phyloP scores from a whole-genome alignment of 2,797 vertebrate species.

The Ataeniobius toweri region DNA sequence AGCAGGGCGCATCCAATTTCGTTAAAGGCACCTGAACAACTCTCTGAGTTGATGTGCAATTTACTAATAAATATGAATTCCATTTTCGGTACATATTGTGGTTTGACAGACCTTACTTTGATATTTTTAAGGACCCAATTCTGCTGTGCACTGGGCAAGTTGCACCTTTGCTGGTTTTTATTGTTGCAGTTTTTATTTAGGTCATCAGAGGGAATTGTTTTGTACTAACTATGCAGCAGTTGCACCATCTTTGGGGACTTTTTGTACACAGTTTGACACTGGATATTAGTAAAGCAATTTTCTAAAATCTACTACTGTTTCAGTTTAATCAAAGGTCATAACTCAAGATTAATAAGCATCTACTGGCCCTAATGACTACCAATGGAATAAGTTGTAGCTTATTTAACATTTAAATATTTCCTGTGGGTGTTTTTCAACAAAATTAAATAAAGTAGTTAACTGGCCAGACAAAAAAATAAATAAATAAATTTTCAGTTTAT shows the following conservation, averaged over 20 bases:
- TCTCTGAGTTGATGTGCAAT: not conserved
- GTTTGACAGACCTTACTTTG: not conserved
- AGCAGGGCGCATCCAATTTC: not conserved
- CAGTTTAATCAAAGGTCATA: not conserved
- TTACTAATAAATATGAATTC: too few relatives aligned
- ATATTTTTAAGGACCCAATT: not conserved
- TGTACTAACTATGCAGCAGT: too few relatives aligned
- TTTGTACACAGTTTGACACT: not conserved
- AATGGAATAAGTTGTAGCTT: not conserved
- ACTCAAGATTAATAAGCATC: not conserved
- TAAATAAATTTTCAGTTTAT: too few relatives aligned
- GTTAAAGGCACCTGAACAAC: not conserved
- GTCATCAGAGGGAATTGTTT: too few relatives aligned
- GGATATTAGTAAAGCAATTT: not conserved
- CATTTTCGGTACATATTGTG: too few relatives aligned
- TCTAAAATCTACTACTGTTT: not conserved
- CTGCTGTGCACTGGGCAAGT: not conserved
- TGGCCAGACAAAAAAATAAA: too few relatives aligned
- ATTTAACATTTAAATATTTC: not conserved
- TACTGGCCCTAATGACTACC: not conserved
- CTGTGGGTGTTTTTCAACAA: not conserved
- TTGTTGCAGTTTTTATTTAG: too few relatives aligned
- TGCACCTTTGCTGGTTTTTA: not conserved
- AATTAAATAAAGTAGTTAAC: not conserved
- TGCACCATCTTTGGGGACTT: not conserved